Evolutionary conservation across 1,140 invertebrate genomes (phyloP).

Genomic region (Armadillidium nasatum): DNA sequence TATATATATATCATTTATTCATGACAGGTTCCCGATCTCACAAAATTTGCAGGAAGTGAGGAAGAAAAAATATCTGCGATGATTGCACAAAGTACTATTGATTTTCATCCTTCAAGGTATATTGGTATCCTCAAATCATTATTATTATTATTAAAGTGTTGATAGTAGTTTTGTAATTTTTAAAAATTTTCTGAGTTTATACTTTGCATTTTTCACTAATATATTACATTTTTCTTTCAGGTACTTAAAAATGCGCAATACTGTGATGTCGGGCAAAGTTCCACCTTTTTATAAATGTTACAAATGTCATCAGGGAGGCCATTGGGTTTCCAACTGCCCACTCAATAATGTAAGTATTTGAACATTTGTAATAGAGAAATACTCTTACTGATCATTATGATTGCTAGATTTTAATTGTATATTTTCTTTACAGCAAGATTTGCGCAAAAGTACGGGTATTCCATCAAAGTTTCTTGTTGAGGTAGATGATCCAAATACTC

Average conservation of each 20-base stretch:
- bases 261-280: slow-evolving; percentile 79
- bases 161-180: too few species aligned
- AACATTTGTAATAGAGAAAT: not conserved
- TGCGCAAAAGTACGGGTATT: slow-evolving; percentile 94
- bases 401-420: not conserved
- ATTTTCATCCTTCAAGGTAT: slow-evolving; percentile 22
- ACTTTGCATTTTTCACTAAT: too few species aligned
- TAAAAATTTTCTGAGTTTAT: too few species aligned
- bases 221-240: slow-evolving; percentile 51
- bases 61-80: slow-evolving; percentile 26
- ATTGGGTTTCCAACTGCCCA: slow-evolving; percentile 94
- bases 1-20: too few species aligned
- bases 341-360: slow-evolving; percentile 56
- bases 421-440: slow-evolving; percentile 56
- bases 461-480: slow-evolving; percentile 93
- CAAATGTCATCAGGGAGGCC: slow-evolving; percentile 84
- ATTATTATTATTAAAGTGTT: too few species aligned
- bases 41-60: slow-evolving; percentile 22
- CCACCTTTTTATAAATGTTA: slow-evolving; percentile 86
- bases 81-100: slow-evolving; percentile 26
- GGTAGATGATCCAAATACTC: slow-evolving; percentile 79
- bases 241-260: slow-evolving; percentile 78
- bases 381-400: not conserved
- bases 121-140: too few species aligned
- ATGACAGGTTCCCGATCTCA: slow-evolving; percentile 24